Evolutionary conservation across 2,888 invertebrate genomes (phyloP), one percentile per base, ranked within the genome.

Genomic region (Lobophora halterata): DNA sequence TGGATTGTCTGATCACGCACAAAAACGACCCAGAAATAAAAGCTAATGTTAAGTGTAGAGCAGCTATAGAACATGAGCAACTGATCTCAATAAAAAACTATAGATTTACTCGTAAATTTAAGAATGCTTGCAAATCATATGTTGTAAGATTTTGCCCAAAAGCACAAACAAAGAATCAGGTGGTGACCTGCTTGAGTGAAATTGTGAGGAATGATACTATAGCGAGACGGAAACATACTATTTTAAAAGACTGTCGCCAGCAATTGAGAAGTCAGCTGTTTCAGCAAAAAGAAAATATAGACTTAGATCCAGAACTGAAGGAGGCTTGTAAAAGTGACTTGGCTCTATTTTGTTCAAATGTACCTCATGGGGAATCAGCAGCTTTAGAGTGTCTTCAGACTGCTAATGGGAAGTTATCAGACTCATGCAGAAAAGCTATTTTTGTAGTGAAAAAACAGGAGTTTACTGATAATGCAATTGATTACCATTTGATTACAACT

Each of bases 31-130:
- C 93, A 3, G 92, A 94, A 61, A 90, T 96, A 63, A 92, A 93
- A 60, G 89, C 91, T 8, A 93, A 94, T 67, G 59, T 85, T 0
- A 96, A 97, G 75, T 99, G 99, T 77, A 90, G 94, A 49, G 95
- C 95, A 18, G 97, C 97, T 44, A 94, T 99, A 29, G 98, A 99
- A 80, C 99, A 99, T 86, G 97, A 98, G 69, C 99, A 99, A 80
- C 88, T 99, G 44, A 94, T 98, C 46, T 94, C 96, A 1, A 74
- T 99, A 50, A 96, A 97, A 75, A 96, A 97, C 79, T 97, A 96
- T 77, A 93, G 93, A 61, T 99, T 98, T 71, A 96, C 95, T 1
- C 94, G 93, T 62, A 96, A 96, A 75, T 99, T 99, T 75, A 97
- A 98, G 80, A 92, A 97, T 72, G 95, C 97, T 0, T 99, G 99